These are phyloP conservation scores for Drosophila monieri DNA, from an alignment of 2,888 invertebrate species.

Conservation along the genomic window DNA sequence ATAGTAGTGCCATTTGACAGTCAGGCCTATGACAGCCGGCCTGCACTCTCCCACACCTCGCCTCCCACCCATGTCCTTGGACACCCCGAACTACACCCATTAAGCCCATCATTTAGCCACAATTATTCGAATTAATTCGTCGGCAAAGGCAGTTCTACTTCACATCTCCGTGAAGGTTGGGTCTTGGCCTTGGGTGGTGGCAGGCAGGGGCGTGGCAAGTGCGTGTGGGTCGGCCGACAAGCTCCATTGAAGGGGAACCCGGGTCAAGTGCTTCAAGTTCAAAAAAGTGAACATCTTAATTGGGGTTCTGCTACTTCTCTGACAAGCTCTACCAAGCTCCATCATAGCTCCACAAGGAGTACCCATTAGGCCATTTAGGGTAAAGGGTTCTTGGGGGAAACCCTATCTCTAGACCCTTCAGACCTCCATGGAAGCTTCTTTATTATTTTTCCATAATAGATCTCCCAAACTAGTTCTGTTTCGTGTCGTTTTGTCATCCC, in stretches of 20 bases:
- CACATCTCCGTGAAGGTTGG: constrained; percentile 8
- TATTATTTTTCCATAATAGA: no score
- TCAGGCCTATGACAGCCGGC: constrained; percentile 10
- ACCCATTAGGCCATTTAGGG: no score
- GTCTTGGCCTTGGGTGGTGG: not conserved
- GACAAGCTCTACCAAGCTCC: no score
- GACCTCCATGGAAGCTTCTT: no score
- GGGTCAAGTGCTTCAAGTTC: constrained; percentile 40
- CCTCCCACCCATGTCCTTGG: not conserved
- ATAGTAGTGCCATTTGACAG: constrained; percentile 4
- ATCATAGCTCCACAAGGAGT: not conserved
- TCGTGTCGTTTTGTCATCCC: constrained; percentile 9
- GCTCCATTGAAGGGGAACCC: constrained; percentile 44
- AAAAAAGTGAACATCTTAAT: not conserved
- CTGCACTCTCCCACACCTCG: constrained; percentile 6
- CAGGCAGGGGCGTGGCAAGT: constrained; percentile 10
- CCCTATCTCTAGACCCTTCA: not conserved
- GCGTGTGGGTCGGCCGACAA: constrained; percentile 23
- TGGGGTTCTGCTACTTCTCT: no score
- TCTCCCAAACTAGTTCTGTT: constrained; percentile 14
- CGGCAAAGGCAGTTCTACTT: not conserved
- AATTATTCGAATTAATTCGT: constrained; percentile 58
- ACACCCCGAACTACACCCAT: constrained; percentile 4
- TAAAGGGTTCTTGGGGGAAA: not conserved
- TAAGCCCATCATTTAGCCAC: not conserved